Percentiles rank a stretch among this genome's conserved stretches.
Evolutionary conservation across 2,888 invertebrate species (phyloP).

Genomic region (Cheilosia vernalis): DNA sequence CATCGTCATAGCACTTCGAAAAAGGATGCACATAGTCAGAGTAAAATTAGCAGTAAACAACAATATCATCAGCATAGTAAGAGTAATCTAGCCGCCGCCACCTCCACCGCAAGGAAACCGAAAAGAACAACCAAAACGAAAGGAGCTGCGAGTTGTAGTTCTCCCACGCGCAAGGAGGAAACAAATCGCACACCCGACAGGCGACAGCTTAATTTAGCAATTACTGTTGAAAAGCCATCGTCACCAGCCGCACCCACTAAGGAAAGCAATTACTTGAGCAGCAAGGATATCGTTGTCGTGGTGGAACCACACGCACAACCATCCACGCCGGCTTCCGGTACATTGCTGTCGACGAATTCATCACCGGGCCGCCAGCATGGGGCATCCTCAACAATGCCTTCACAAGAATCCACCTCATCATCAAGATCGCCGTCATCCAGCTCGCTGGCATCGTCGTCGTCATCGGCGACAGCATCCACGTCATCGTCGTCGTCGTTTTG

Average conservation of each 20-base stretch:
- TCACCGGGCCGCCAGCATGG: conserved; percentile 33
- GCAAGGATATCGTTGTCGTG: conserved; percentile 62
- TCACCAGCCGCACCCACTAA: conserved; percentile 52
- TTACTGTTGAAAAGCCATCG: conserved; percentile 76
- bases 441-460: conserved; percentile 60
- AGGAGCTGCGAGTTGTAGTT: conserved; percentile 1
- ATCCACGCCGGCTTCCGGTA: conserved; percentile 18
- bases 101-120: conserved; percentile 72
- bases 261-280: conserved; percentile 62
- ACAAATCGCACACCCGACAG: conserved; percentile 23
- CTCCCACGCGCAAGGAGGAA: neutral
- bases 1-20: conserved; percentile 73
- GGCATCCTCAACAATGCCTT: conserved; percentile 41
- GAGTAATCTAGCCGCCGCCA: conserved; percentile 70
- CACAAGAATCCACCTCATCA: conserved; percentile 25
- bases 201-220: conserved; percentile 72
- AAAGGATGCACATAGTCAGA: conserved; percentile 74
- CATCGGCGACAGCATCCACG: conserved; percentile 54
- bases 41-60: conserved; percentile 58
- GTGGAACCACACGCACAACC: conserved; percentile 45
- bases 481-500: conserved; percentile 77
- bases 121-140: conserved; percentile 66
- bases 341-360: conserved; percentile 45
- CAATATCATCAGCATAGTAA: conserved; percentile 66
- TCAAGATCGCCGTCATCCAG: conserved; percentile 36